Evolutionary conservation across 2,113 vertebrate genomes (phyloP).

Genomic region (Brachyistius frenatus): DNA sequence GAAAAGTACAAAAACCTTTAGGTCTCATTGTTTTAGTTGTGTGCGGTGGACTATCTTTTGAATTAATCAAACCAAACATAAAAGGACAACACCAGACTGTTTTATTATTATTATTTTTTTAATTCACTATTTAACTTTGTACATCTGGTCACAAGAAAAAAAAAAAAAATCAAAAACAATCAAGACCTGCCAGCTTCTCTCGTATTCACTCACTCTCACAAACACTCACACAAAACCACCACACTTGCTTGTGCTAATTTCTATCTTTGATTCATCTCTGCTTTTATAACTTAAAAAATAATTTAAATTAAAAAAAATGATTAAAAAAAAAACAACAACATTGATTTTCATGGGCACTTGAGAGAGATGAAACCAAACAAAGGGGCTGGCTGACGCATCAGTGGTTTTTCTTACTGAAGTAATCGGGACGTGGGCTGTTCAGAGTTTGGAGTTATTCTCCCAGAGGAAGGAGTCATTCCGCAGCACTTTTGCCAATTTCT

Average conservation of each 20-base stretch:
- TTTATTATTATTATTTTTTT: constrained; percentile 22
- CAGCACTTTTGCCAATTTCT: constrained; percentile 90
- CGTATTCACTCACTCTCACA: constrained; percentile 8
- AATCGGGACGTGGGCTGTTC: constrained; percentile 10
- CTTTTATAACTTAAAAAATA: constrained; percentile 79
- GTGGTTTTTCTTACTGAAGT: constrained; percentile 42
- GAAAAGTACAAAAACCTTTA: background rate
- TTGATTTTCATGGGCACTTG: constrained; percentile 70
- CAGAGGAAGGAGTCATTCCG: constrained; percentile 91
- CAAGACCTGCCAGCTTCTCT: constrained; percentile 38
- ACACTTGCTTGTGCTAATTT: constrained; percentile 73
- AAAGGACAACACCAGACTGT: constrained; percentile 12
- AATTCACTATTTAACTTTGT: constrained; percentile 73
- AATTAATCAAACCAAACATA: constrained; percentile 11
- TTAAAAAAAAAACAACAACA: constrained; percentile 52
- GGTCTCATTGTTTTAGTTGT: background rate
- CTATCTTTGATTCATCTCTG: constrained; percentile 71
- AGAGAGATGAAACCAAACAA: constrained; percentile 52
- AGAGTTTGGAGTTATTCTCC: constrained; percentile 70
- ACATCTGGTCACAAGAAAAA: constrained; percentile 55
- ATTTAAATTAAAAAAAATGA: constrained; percentile 74
- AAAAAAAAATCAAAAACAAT: constrained; percentile 42
- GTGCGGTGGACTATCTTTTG: background rate
- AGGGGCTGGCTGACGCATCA: constrained; percentile 40
- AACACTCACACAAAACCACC: constrained; percentile 43